Percentiles rank a stretch among this genome's conserved stretches.
These are phyloP conservation scores for Serripes groenlandicus DNA, from an alignment of 2,888 invertebrate species.

Conservation along the genomic window DNA sequence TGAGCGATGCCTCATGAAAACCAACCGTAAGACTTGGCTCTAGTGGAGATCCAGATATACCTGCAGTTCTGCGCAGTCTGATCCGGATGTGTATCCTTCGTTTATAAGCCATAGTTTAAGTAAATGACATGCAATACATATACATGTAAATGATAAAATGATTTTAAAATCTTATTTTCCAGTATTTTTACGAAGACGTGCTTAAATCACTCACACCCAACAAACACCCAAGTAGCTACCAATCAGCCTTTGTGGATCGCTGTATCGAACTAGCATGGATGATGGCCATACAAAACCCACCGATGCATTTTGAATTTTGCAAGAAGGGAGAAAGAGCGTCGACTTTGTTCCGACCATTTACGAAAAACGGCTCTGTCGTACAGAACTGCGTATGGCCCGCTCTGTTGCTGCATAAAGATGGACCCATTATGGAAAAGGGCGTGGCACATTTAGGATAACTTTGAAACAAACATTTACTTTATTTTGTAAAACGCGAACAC, in stretches of 20 bases:
- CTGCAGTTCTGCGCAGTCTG: no score
- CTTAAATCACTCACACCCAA: constrained; percentile 59
- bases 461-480: background rate
- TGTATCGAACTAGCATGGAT: constrained; percentile 61
- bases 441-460: constrained; percentile 54
- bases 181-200: constrained; percentile 65
- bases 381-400: constrained; percentile 66
- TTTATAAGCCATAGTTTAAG: no score
- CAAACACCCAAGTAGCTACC: constrained; percentile 49
- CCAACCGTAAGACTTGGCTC: no score
- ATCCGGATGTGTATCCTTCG: no score
- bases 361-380: constrained; percentile 55
- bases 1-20: no score
- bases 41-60: no score
- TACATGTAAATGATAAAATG: background rate
- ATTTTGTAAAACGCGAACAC: no score
- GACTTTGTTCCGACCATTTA: constrained; percentile 54
- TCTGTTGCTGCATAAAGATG: constrained; percentile 52
- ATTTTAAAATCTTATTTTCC: background rate
- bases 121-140: no score
- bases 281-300: constrained; percentile 58
- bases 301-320: constrained; percentile 66
- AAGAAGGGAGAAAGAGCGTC: constrained; percentile 45
- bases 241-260: constrained; percentile 55
- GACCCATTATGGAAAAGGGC: constrained; percentile 61